phyloP scores from a whole-genome alignment of 92 coral and sea anemone species.

The Parazoanthus darwini region DNA sequence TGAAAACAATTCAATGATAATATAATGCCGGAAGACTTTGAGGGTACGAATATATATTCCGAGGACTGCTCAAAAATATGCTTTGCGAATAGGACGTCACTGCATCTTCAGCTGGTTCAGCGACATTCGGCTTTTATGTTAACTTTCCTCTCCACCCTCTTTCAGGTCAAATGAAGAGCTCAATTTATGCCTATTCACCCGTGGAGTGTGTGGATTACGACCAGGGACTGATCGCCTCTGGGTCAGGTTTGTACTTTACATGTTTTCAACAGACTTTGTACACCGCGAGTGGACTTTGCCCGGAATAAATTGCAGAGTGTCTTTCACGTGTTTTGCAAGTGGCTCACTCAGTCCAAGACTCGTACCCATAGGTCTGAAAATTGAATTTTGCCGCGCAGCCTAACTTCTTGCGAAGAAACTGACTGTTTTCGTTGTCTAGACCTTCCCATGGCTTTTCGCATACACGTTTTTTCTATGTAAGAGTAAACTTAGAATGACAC shows the following conservation, averaged over 20 bases:
- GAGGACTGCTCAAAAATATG: neutral
- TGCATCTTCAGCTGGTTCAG: neutral
- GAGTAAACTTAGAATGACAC: too few relatives aligned
- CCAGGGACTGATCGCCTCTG: slow-evolving; percentile 74
- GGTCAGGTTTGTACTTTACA: slow-evolving; percentile 71
- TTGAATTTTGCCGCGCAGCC: too few relatives aligned
- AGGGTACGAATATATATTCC: neutral
- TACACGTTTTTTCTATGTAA: too few relatives aligned
- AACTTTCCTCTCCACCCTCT: neutral
- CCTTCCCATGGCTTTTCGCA: too few relatives aligned
- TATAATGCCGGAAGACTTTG: neutral
- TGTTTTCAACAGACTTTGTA: slow-evolving; percentile 28
- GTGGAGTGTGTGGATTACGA: slow-evolving; percentile 86
- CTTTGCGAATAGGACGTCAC: neutral
- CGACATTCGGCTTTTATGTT: neutral
- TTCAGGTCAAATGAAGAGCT: slow-evolving; percentile 79
- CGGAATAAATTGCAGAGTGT: neutral
- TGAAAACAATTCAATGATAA: neutral
- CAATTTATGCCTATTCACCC: slow-evolving; percentile 93
- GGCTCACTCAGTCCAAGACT: neutral
- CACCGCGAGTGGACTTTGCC: slow-evolving; percentile 7
- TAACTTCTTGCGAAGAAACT: too few relatives aligned
- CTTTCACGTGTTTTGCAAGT: slow-evolving; percentile 3
- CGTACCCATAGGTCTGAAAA: too few relatives aligned
- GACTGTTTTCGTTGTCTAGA: too few relatives aligned